These are phyloP conservation scores for Monopterus albus DNA, from an alignment of 2,113 vertebrate species.

Conservation along the genomic window DNA sequence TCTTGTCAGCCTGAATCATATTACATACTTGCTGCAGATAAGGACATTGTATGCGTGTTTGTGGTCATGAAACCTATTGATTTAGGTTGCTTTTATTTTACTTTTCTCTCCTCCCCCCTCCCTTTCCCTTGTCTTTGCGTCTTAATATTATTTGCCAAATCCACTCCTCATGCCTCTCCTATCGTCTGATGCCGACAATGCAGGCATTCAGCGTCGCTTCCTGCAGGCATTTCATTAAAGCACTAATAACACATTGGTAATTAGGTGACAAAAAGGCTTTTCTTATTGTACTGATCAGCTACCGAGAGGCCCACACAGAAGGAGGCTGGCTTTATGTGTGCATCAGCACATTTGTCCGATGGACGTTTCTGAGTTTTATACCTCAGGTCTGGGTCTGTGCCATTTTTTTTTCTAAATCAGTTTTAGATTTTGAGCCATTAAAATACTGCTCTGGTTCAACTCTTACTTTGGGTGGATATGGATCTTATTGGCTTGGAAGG, in stretches of 20 bases:
- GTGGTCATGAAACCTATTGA: slow-evolving; percentile 30
- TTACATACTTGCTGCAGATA: slow-evolving; percentile 1
- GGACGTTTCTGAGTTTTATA: neutral
- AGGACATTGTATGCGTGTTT: slow-evolving; percentile 12
- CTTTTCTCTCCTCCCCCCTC: neutral
- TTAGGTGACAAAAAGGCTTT: slow-evolving; percentile 79
- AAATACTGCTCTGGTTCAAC: slow-evolving; percentile 7
- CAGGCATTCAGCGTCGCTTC: slow-evolving; percentile 71
- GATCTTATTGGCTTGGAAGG: slow-evolving; percentile 6
- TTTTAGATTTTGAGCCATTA: neutral
- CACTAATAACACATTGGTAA: slow-evolving; percentile 84
- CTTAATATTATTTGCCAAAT: slow-evolving; percentile 62
- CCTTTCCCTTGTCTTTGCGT: slow-evolving; percentile 33
- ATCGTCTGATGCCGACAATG: slow-evolving; percentile 42
- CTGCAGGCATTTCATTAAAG: slow-evolving; percentile 83
- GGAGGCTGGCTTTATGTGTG: slow-evolving; percentile 28
- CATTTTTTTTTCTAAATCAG: slow-evolving; percentile 10
- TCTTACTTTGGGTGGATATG: slow-evolving; percentile 13
- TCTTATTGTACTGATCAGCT: slow-evolving; percentile 81
- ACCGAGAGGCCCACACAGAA: slow-evolving; percentile 64
- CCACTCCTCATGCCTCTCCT: slow-evolving; percentile 44
- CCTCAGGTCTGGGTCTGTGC: neutral
- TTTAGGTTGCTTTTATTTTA: slow-evolving; percentile 17
- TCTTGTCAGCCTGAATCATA: slow-evolving; percentile 6
- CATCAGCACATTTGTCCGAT: neutral